phyloP scores from a whole-genome alignment of 30 jellyfish, hydroid and myxozoan species.

The Aurelia sp. region DNA sequence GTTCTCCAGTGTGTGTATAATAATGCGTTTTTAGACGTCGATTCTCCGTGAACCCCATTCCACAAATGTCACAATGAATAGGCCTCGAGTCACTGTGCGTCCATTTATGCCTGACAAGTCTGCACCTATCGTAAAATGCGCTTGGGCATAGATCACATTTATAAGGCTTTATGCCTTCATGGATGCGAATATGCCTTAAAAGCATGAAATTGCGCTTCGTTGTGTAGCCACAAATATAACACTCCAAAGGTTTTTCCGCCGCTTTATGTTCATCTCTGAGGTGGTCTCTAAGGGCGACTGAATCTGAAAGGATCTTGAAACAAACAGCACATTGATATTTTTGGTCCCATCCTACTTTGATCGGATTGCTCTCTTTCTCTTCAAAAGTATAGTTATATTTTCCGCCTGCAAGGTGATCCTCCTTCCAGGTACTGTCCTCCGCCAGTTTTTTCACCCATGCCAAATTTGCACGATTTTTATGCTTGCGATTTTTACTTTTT shows the following conservation, averaged over 20 bases:
- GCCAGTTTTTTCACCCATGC: too few species aligned
- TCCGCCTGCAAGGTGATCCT: too few species aligned
- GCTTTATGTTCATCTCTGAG: background rate
- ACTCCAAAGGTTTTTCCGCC: constrained; percentile 11
- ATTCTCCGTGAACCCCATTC: constrained; percentile 2
- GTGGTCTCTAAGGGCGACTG: background rate
- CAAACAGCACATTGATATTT: too few species aligned
- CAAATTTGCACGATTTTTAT: too few species aligned
- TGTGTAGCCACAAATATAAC: constrained; percentile 1
- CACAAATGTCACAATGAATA: background rate
- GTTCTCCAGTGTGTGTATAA: constrained; percentile 25
- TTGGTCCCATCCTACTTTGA: too few species aligned
- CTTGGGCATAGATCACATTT: background rate
- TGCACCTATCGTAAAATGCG: too few species aligned
- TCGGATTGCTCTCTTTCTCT: too few species aligned
- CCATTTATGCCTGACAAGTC: too few species aligned
- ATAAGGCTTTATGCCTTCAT: constrained; percentile 7
- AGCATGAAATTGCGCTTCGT: constrained; percentile 2
- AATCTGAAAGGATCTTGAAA: background rate
- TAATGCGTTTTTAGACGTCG: constrained; percentile 5
- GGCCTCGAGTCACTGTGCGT: too few species aligned
- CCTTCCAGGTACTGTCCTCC: too few species aligned
- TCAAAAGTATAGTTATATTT: too few species aligned
- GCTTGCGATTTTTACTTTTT: too few species aligned
- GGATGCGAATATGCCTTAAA: constrained; percentile 5